Evolutionary conservation across 1,140 invertebrate genomes (phyloP).

Genomic region (Drosophila neocordata): DNA sequence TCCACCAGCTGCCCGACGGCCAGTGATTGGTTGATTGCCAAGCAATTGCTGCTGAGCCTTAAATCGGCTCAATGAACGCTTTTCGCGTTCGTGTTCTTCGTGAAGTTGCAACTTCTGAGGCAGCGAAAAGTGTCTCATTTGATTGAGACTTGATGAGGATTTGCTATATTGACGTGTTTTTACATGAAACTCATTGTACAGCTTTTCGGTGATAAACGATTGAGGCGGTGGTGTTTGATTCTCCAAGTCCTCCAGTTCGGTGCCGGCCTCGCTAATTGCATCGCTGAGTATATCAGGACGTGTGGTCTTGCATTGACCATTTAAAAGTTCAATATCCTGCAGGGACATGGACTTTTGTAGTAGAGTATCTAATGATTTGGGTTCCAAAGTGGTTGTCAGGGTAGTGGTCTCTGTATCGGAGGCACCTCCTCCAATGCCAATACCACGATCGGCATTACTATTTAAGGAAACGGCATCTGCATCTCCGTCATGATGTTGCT

Average conservation of each 20-base stretch:
- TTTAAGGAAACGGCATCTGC: constrained; percentile 55
- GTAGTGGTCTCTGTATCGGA: constrained; percentile 75
- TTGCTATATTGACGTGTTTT: constrained; percentile 86
- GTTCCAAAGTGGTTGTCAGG: constrained; percentile 64
- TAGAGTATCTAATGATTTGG: constrained; percentile 60
- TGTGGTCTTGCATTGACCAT: constrained; percentile 51
- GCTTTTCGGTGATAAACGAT: constrained; percentile 85
- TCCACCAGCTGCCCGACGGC: constrained; percentile 70
- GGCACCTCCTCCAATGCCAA: constrained; percentile 17
- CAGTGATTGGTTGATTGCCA: constrained; percentile 62
- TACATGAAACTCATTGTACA: constrained; percentile 86
- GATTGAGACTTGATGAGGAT: constrained; percentile 85
- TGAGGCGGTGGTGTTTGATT: constrained; percentile 82
- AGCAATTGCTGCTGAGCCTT: constrained; percentile 51
- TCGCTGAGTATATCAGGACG: constrained; percentile 74
- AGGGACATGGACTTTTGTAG: constrained; percentile 77
- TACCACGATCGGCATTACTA: constrained; percentile 28
- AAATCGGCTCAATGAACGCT: constrained; percentile 53
- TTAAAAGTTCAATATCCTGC: constrained; percentile 75
- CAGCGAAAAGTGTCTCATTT: constrained; percentile 77
- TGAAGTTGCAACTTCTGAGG: constrained; percentile 77
- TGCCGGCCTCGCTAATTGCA: constrained; percentile 74
- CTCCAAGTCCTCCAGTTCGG: constrained; percentile 73
- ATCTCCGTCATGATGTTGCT: constrained; percentile 34
- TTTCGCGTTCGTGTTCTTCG: constrained; percentile 63